phyloP scores from a whole-genome alignment of 2,888 invertebrate genomes.

The Thelaira solivaga region DNA sequence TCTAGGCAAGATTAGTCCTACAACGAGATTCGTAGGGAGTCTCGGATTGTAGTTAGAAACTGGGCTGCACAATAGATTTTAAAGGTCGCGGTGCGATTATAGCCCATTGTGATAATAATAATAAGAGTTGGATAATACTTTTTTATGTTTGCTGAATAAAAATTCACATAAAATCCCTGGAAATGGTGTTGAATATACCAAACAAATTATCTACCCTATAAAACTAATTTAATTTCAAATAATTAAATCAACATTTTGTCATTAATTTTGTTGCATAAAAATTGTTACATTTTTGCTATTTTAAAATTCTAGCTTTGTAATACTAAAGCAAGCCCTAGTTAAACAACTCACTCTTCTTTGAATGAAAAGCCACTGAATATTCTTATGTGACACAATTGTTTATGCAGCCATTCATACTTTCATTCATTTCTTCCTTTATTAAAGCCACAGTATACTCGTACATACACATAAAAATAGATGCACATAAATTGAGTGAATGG shows the following conservation, averaged over 20 bases:
- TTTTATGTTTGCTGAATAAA: background rate
- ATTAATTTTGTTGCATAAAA: conserved; percentile 1
- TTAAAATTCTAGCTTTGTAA: background rate
- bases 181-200: background rate
- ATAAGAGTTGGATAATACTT: too few relatives aligned
- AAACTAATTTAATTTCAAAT: background rate
- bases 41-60: too few relatives aligned
- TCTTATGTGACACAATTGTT: conserved; percentile 15
- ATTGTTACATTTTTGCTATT: background rate
- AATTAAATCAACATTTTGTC: conserved; percentile 11
- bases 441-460: background rate
- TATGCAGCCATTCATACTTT: conserved; percentile 7
- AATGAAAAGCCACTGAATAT: background rate
- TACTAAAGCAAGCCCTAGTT: background rate
- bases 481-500: background rate
- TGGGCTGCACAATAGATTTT: too few relatives aligned
- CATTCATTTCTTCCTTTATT: conserved; percentile 14
- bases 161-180: background rate
- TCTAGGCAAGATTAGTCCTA: too few relatives aligned
- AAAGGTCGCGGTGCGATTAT: too few relatives aligned
- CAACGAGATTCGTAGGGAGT: too few relatives aligned
- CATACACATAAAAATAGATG: background rate
- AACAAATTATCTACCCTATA: background rate
- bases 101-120: too few relatives aligned
- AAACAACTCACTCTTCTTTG: background rate